Conservation (phyloP, 1,140 invertebrate species). For the Pseudoatta argentina region DNA sequence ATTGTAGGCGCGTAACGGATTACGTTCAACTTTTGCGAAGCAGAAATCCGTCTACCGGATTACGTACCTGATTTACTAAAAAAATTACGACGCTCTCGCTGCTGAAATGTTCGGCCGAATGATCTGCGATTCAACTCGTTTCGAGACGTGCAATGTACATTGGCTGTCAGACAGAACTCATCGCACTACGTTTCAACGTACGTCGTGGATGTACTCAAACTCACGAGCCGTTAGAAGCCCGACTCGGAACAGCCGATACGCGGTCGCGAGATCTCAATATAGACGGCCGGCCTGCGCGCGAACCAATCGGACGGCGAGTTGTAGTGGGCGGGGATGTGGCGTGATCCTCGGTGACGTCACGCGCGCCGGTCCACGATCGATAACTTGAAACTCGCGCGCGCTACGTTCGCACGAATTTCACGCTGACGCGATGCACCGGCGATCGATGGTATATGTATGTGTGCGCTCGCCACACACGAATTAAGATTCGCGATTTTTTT, state of each 20-base stretch:
- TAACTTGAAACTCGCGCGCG: slow-evolving; percentile 66
- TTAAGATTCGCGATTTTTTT: background rate
- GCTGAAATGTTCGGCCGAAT: background rate
- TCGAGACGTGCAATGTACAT: no score
- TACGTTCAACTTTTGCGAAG: background rate
- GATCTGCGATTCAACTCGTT: background rate
- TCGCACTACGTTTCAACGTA: slow-evolving; percentile 26
- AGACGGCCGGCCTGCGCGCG: slow-evolving; percentile 71
- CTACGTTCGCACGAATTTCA: slow-evolving; percentile 42
- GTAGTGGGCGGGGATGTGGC: slow-evolving; percentile 83
- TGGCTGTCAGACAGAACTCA: background rate
- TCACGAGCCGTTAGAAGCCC: slow-evolving; percentile 39
- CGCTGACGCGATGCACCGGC: slow-evolving; percentile 45
- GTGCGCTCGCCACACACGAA: no score
- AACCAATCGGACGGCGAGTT: slow-evolving; percentile 78
- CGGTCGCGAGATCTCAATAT: slow-evolving; percentile 64
- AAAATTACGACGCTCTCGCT: background rate
- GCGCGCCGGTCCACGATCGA: slow-evolving; percentile 70
- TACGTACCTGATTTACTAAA: slow-evolving; percentile 37
- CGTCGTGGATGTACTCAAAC: background rate
- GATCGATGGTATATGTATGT: background rate
- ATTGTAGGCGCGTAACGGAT: background rate
- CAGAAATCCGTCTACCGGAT: background rate
- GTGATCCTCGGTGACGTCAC: slow-evolving; percentile 85
- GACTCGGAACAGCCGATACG: slow-evolving; percentile 51